Conservation (phyloP, 2,797 vertebrate genomes). For the Pangasius mekongensis region DNA sequence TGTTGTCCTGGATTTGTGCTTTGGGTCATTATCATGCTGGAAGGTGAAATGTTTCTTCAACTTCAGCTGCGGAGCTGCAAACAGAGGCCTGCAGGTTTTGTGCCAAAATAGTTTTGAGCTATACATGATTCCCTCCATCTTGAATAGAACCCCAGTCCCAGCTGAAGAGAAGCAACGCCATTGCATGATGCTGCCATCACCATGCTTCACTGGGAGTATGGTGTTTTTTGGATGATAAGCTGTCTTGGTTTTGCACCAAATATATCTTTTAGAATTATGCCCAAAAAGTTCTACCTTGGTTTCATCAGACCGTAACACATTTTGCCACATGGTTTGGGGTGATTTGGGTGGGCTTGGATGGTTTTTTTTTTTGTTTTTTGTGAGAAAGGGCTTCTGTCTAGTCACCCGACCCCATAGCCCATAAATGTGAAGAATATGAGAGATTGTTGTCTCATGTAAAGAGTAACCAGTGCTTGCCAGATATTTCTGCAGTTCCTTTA, state of each 20-base stretch:
- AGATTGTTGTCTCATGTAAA: background rate
- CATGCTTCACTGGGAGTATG: background rate
- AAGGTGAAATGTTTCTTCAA: background rate
- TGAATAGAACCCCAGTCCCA: background rate
- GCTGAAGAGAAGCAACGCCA: background rate
- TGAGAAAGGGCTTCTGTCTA: background rate
- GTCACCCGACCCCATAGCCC: background rate
- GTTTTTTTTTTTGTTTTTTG: too few relatives aligned
- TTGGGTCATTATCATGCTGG: background rate
- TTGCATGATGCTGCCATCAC: background rate
- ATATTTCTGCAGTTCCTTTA: background rate
- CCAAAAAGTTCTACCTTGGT: too few relatives aligned
- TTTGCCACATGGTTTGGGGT: too few relatives aligned
- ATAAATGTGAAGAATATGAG: background rate
- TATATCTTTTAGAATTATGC: background rate
- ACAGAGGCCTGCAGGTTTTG: background rate
- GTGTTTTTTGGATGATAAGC: background rate
- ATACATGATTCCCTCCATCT: background rate
- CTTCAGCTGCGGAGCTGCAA: background rate
- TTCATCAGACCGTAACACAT: too few relatives aligned
- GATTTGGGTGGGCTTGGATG: too few relatives aligned
- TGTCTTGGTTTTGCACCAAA: background rate
- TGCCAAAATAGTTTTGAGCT: background rate
- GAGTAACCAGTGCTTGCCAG: background rate
- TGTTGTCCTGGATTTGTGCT: background rate